Conservation (phyloP, 2,888 invertebrate species). For the Ophioninae sp. region DNA sequence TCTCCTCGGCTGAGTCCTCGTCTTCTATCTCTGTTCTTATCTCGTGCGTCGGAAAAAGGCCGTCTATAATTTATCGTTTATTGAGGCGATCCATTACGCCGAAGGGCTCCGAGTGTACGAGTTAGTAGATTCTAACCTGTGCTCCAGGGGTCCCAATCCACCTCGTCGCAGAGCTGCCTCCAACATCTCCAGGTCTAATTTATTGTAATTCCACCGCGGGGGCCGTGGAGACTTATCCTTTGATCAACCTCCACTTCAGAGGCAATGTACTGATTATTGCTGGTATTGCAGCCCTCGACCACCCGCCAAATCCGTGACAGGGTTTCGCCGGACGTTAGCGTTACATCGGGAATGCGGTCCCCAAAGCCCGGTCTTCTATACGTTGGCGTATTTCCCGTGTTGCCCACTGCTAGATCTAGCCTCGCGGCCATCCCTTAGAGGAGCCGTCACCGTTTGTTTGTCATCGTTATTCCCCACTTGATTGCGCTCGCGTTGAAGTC, state of each 20-base stretch:
- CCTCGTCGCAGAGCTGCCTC: too few relatives aligned
- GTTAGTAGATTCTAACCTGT: too few relatives aligned
- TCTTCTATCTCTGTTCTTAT: too few relatives aligned
- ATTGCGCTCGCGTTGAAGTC: slow-evolving; percentile 47
- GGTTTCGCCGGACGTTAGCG: slow-evolving; percentile 2
- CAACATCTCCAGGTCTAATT: slow-evolving; percentile 34
- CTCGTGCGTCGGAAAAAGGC: too few relatives aligned
- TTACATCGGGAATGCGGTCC: slow-evolving; percentile 14
- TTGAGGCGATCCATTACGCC: too few relatives aligned
- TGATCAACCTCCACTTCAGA: slow-evolving; percentile 6
- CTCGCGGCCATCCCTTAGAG: slow-evolving; percentile 60
- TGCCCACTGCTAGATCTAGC: slow-evolving; percentile 1
- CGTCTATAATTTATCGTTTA: too few relatives aligned
- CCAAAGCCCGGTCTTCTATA: slow-evolving; percentile 27
- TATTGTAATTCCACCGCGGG: slow-evolving; percentile 29
- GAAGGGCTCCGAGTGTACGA: too few relatives aligned
- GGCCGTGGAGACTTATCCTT: slow-evolving; percentile 7
- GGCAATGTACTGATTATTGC: slow-evolving; percentile 39
- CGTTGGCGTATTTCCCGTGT: slow-evolving; percentile 12
- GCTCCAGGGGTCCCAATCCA: too few relatives aligned
- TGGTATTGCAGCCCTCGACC: slow-evolving; percentile 16
- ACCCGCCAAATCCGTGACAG: slow-evolving; percentile 20
- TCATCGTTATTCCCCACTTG: slow-evolving; percentile 62
- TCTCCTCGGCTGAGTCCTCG: too few relatives aligned
- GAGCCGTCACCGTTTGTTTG: slow-evolving; percentile 60